A percentile compares a stretch with the other conserved stretches of the same genome.
Evolutionary conservation across 2,888 invertebrate species (phyloP).

Genomic region (Unio pictorum): DNA sequence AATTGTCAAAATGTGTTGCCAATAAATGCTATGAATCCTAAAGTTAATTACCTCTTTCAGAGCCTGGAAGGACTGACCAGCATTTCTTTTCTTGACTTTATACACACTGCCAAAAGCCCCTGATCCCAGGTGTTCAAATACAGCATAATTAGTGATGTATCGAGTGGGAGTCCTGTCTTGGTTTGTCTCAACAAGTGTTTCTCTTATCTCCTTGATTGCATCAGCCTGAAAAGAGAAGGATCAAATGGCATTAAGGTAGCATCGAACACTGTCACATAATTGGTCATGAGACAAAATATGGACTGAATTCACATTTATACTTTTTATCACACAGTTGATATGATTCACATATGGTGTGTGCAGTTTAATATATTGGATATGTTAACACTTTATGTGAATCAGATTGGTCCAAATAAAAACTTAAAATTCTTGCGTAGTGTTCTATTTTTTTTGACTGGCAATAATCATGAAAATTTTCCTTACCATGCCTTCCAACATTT

Average conservation of each 20-base stretch:
- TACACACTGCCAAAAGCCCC: constrained; percentile 74
- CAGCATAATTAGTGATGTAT: constrained; percentile 71
- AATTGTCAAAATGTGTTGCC: not conserved
- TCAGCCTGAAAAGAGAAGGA: constrained; percentile 43
- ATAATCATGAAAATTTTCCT: too few species aligned
- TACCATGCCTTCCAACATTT: too few species aligned
- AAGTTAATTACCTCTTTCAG: constrained; percentile 70
- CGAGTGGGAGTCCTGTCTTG: constrained; percentile 64
- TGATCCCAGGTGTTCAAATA: constrained; percentile 72
- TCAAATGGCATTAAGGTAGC: not conserved
- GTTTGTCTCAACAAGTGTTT: constrained; percentile 62
- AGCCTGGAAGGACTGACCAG: constrained; percentile 68
- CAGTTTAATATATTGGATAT: too few species aligned
- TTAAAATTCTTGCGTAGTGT: too few species aligned
- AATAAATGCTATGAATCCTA: not conserved
- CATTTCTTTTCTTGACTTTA: constrained; percentile 69
- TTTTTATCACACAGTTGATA: too few species aligned
- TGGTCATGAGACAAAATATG: not conserved
- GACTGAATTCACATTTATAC: not conserved
- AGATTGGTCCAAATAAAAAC: too few species aligned
- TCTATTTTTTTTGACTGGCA: too few species aligned
- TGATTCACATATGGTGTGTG: too few species aligned
- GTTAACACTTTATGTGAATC: too few species aligned
- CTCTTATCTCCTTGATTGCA: constrained; percentile 58
- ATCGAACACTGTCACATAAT: not conserved